Evolutionary conservation across 2,888 invertebrate species (phyloP), one percentile per base, ranked within the genome.

Genomic region (Morinoia aosen): DNA sequence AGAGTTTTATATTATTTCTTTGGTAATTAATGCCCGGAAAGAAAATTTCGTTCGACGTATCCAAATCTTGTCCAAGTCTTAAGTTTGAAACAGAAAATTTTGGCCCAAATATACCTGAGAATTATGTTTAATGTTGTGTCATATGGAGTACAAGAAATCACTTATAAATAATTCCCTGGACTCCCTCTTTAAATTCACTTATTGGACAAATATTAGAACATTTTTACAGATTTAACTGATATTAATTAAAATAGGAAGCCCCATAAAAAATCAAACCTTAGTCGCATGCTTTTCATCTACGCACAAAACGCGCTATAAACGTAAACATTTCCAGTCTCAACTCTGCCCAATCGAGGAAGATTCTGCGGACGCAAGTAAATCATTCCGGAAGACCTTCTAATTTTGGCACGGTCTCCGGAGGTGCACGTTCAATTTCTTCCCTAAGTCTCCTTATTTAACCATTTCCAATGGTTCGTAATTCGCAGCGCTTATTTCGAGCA

Each of bases 401-500:
- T 76, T 76, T 76, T 8, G 76, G 33, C 76, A 76, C 76, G 76
- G 76, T 76, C 76, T 10, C 76, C 0, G 25, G 76, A 33, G 33
- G 76, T 25, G 33, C 25, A 8, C 76, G 76, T 76, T 19, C 76
- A 76, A 90, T 90, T 90, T 39, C 90, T 90, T 90, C 40, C 16
- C 39, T 90, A 40, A 40, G 48, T 40, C 90, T 48, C 90, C 90
- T 90, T 48, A 90, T 90, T 90, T 90, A 90, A 90, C 90, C 48
- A 90, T 90, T 90, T 90, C 90, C 90, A 16, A 90, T 90, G 40
- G 39, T 93, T 33, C 93, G 93, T 93, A 93, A 93, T 93, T 93
- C 48, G 56, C 33, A 39, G 57, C 57, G 93, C 93, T 93, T 93
- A 93, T 93, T 93, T 93, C 93, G 93, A 93, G 57, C 93, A 58